Percentiles rank a stretch among this genome's conserved stretches.
These are phyloP conservation scores for Heliconius charithonia DNA, from an alignment of 2,888 invertebrate genomes.

Conservation along the genomic window DNA sequence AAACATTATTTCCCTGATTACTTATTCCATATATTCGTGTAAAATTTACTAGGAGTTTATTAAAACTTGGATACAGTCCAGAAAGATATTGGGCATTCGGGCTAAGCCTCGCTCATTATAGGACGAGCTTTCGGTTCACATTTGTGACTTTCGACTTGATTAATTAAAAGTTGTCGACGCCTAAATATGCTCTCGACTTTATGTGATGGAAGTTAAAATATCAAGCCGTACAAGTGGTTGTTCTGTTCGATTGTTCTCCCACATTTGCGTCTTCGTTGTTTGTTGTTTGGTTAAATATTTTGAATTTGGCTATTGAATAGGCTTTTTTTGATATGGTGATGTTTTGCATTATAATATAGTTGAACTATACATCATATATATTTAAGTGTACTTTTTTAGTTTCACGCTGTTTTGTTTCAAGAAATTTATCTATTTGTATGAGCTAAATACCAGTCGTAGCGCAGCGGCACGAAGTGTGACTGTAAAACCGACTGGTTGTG, in stretches of 20 bases:
- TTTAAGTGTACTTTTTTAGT: no score
- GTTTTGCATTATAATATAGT: background rate
- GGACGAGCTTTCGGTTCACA: conserved; percentile 45
- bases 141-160: conserved; percentile 52
- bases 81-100: conserved; percentile 50
- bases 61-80: conserved; percentile 53
- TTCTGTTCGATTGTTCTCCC: conserved; percentile 29
- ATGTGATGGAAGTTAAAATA: conserved; percentile 25
- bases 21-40: conserved; percentile 60
- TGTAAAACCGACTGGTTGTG: no score
- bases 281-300: conserved; percentile 24
- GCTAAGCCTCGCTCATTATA: conserved; percentile 49
- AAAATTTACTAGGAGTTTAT: conserved; percentile 52
- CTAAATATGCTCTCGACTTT: conserved; percentile 45
- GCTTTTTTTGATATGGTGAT: background rate
- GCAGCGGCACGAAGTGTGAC: no score
- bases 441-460: no score
- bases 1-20: conserved; percentile 60
- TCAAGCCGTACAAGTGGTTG: conserved; percentile 26
- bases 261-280: conserved; percentile 7
- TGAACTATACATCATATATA: no score
- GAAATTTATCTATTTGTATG: no score
- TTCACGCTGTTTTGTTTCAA: no score
- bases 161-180: conserved; percentile 54
- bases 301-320: background rate